Evolutionary conservation across 2,797 vertebrate species (phyloP).

Genomic region (Eupleurogrammus muticus): DNA sequence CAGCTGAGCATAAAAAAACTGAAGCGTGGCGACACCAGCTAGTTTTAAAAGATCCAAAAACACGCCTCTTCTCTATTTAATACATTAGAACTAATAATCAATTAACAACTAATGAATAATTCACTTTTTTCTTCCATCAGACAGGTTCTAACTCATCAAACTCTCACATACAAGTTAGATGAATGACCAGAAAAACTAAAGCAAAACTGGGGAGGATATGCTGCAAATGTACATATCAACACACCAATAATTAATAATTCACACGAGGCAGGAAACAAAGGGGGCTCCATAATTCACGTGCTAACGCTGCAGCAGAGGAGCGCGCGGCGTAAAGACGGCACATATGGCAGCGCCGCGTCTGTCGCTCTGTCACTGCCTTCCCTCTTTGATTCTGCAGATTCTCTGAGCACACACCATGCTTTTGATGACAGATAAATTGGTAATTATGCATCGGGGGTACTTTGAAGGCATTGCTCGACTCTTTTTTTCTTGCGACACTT

Average conservation of each 20-base stretch:
- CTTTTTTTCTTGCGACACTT: conserved; percentile 26
- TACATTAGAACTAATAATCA: no score
- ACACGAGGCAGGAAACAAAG: conserved; percentile 54
- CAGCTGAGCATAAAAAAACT: background rate
- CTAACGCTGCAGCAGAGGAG: conserved; percentile 30
- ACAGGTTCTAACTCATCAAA: no score
- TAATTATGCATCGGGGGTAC: conserved; percentile 38
- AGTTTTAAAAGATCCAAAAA: background rate
- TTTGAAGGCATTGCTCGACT: conserved; percentile 41
- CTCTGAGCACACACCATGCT: conserved; percentile 29
- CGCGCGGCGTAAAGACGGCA: conserved; percentile 19
- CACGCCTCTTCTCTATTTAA: background rate
- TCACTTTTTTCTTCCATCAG: no score
- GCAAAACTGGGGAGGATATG: conserved; percentile 29
- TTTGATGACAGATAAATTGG: conserved; percentile 30
- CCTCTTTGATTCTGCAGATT: conserved; percentile 36
- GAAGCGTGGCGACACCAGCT: background rate
- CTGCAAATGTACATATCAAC: conserved; percentile 40
- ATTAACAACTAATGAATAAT: no score
- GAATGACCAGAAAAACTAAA: background rate
- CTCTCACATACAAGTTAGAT: no score
- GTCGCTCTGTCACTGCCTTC: conserved; percentile 2
- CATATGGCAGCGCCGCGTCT: conserved; percentile 18
- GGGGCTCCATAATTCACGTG: conserved; percentile 51
- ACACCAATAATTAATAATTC: conserved; percentile 53